A percentile compares a stretch with the other conserved stretches of the same genome.
Evolutionary conservation across 2,888 invertebrate genomes (phyloP).

Genomic region (Agriotes lineatus): DNA sequence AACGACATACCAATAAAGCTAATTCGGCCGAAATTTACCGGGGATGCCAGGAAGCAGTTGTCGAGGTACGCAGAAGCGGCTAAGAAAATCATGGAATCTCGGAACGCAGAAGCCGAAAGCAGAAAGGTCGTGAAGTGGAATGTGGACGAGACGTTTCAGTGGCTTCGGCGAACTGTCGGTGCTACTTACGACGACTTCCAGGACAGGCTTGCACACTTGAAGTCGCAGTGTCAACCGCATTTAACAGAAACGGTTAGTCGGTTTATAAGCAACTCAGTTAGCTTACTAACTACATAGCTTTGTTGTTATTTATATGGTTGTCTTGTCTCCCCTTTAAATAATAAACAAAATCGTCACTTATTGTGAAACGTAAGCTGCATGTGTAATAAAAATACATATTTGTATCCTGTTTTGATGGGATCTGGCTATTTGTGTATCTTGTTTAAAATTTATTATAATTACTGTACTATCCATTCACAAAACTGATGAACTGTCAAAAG

Average conservation of each 20-base stretch:
- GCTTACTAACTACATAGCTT: too few relatives aligned
- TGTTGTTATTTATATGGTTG: too few relatives aligned
- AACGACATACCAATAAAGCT: constrained; percentile 97
- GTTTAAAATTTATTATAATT: too few relatives aligned
- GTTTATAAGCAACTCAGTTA: too few relatives aligned
- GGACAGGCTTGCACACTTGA: constrained; percentile 89
- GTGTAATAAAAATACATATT: too few relatives aligned
- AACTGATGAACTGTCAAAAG: too few relatives aligned
- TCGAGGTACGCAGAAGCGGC: constrained; percentile 92
- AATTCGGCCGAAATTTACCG: constrained; percentile 94
- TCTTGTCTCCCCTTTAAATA: too few relatives aligned
- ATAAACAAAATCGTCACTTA: too few relatives aligned
- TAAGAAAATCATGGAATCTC: constrained; percentile 95
- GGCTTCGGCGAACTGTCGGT: constrained; percentile 92
- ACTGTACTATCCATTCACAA: too few relatives aligned
- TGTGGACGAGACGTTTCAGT: constrained; percentile 96
- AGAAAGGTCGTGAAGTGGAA: constrained; percentile 99
- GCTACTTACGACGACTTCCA: constrained; percentile 95
- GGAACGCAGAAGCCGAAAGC: constrained; percentile 92
- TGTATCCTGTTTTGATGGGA: too few relatives aligned
- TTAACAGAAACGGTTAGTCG: constrained; percentile 84
- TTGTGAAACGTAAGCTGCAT: too few relatives aligned
- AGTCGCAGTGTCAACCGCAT: constrained; percentile 96
- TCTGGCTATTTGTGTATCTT: too few relatives aligned
- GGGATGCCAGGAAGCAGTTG: constrained; percentile 94